A percentile compares a stretch with the other conserved stretches of the same genome.
Evolutionary conservation across 2,113 vertebrate genomes (phyloP).

Genomic region (Colossoma macropomum): DNA sequence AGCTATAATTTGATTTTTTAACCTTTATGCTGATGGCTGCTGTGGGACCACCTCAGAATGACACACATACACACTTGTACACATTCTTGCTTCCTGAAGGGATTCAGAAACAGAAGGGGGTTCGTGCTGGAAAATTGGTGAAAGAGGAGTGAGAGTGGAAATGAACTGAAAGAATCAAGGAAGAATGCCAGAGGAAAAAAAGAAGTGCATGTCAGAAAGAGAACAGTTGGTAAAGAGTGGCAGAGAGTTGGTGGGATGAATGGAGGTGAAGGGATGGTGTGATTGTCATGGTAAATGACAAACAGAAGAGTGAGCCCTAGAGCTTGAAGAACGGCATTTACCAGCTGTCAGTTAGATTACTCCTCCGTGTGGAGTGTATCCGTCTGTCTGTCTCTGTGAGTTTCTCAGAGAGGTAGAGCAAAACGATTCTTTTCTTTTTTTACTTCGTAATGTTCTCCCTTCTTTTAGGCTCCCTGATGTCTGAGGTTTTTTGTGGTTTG

Average conservation of each 20-base stretch:
- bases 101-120: neutral
- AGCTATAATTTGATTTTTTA: slow-evolving; percentile 46
- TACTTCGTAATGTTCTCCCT: neutral
- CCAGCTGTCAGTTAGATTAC: slow-evolving; percentile 31
- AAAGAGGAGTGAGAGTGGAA: neutral
- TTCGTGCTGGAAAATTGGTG: neutral
- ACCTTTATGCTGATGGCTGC: slow-evolving; percentile 25
- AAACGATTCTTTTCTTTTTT: neutral
- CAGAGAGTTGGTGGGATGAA: slow-evolving; percentile 8
- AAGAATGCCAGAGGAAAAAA: neutral
- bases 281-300: slow-evolving; percentile 32
- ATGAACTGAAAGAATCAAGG: neutral
- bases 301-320: neutral
- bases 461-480: slow-evolving; percentile 12
- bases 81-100: neutral
- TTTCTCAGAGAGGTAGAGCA: neutral
- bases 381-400: neutral
- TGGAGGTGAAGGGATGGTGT: slow-evolving; percentile 21
- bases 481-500: slow-evolving; percentile 6
- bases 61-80: slow-evolving; percentile 11
- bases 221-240: neutral
- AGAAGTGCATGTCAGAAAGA: slow-evolving; percentile 18
- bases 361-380: neutral
- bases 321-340: slow-evolving; percentile 29
- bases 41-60: neutral